Conservation (phyloP, 1,140 invertebrate species). For the Chelonus insularis region DNA sequence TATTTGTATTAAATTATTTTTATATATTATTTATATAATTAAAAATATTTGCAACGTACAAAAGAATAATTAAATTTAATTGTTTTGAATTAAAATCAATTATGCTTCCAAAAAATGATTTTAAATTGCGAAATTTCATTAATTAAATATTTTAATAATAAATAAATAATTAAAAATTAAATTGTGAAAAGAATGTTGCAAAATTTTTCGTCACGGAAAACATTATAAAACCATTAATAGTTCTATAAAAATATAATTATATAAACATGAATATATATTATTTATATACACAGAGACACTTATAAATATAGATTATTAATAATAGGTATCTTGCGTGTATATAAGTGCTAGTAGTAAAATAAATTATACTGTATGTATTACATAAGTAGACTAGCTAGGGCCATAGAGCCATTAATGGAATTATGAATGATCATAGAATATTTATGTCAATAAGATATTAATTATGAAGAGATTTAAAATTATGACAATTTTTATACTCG, state of each 20-base stretch:
- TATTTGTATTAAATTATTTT: no score
- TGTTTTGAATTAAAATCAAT: no score
- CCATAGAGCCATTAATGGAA: conserved; percentile 36
- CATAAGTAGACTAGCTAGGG: conserved; percentile 54
- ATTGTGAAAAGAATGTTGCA: no score
- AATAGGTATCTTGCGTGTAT: conserved; percentile 15
- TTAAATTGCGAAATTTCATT: no score
- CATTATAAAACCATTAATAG: no score
- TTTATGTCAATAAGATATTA: conserved; percentile 22
- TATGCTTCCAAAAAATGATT: no score
- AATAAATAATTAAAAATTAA: no score
- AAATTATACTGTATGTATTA: conserved; percentile 40
- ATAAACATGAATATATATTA: conserved; percentile 31
- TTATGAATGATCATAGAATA: conserved; percentile 27
- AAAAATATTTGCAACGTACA: no score
- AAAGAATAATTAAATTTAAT: no score
- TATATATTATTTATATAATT: no score
- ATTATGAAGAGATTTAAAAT: conserved; percentile 13
- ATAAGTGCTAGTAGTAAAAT: conserved; percentile 19
- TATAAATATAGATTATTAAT: conserved; percentile 19
- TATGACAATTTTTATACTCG: conserved; percentile 30
- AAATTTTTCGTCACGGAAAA: no score
- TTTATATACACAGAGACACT: conserved; percentile 25
- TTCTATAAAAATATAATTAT: conserved; percentile 32
- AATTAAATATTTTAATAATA: no score